Percentiles rank a stretch among this genome's conserved stretches.
These are phyloP conservation scores for Phortica variegata DNA, from an alignment of 1,140 invertebrate genomes.

Conservation along the genomic window DNA sequence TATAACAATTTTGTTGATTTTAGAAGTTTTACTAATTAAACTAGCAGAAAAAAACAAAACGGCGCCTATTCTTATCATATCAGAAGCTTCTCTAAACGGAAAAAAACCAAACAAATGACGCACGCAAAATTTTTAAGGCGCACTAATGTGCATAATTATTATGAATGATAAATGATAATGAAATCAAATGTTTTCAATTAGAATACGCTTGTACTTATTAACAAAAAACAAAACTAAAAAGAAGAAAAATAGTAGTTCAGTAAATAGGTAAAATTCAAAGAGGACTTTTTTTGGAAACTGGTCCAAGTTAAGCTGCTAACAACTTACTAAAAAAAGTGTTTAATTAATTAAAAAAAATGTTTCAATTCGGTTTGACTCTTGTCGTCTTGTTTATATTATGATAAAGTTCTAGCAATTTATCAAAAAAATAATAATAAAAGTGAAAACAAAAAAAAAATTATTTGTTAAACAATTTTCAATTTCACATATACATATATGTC, in stretches of 20 bases:
- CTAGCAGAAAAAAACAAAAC: no score
- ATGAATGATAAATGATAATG: slow-evolving; percentile 11
- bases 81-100: no score
- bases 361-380: no score
- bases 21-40: no score
- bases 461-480: slow-evolving; percentile 1
- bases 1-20: no score
- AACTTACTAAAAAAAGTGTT: no score
- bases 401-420: no score
- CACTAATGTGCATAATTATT: slow-evolving; percentile 6
- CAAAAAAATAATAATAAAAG: slow-evolving; percentile 14
- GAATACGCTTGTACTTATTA: not conserved
- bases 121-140: no score
- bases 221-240: slow-evolving; percentile 4
- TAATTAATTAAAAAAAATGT: no score
- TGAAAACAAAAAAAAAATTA: slow-evolving; percentile 4
- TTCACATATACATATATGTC: slow-evolving; percentile 15
- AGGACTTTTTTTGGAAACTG: slow-evolving; percentile 1
- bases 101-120: no score
- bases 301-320: slow-evolving; percentile 4
- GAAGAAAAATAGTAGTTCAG: not conserved
- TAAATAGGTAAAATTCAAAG: not conserved
- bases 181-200: not conserved
- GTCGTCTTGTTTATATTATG: no score
- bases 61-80: no score